Evolutionary conservation across 1,140 invertebrate genomes (phyloP).

Genomic region (Orchestia grillus): DNA sequence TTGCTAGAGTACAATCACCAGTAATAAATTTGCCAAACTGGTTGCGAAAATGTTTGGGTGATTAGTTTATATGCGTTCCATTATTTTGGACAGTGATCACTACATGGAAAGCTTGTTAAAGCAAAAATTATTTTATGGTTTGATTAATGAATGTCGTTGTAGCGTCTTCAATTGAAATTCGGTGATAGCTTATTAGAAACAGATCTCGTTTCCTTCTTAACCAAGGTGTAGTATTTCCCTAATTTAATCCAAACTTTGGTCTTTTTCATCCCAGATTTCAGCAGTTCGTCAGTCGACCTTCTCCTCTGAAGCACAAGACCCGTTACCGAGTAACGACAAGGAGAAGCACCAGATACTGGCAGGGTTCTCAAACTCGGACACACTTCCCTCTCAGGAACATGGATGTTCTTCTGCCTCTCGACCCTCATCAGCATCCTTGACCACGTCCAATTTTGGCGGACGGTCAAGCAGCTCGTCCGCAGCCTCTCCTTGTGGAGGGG

Average conservation of each 20-base stretch:
- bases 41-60: no score
- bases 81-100: no score
- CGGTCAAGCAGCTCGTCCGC: slow-evolving; percentile 27
- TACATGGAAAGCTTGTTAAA: no score
- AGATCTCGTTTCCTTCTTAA: no score
- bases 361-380: background rate
- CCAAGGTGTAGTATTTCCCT: background rate
- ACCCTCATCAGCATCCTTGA: slow-evolving; percentile 54
- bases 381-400: background rate
- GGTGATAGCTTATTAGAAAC: no score
- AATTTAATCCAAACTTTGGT: background rate
- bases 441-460: slow-evolving; percentile 48
- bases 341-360: background rate
- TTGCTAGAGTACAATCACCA: no score
- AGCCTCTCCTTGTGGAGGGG: background rate
- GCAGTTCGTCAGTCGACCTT: background rate
- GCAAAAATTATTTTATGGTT: no score
- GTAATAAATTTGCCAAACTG: no score
- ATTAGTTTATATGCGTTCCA: no score
- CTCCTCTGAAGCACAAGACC: background rate
- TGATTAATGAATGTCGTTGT: no score
- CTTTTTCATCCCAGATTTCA: background rate
- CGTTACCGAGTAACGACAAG: background rate
- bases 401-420: slow-evolving; percentile 24
- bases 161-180: no score